Evolutionary conservation across 2,113 vertebrate species (phyloP), one percentile per base, ranked within the genome.

Genomic region (Nansenia antarctica): DNA sequence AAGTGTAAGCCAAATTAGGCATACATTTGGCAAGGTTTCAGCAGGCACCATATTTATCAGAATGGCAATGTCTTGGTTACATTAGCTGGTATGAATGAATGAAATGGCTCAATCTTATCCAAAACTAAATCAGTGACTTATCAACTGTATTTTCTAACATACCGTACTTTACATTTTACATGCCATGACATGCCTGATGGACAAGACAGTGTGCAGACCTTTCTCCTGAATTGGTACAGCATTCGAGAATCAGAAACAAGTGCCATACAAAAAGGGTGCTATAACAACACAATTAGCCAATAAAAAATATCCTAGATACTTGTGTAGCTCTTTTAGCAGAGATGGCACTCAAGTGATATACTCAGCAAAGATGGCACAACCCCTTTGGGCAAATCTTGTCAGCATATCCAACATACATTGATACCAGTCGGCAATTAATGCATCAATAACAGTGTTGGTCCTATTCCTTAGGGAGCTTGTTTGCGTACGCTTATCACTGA

Each of bases 401-500:
- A 72, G 77, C 68, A 75, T 74, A 30, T 62, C 78, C 65, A 63
- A 59, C 59, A 85, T 83, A 82, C 65, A 83, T 79, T 49, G 15
- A 70, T 74, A 76, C 73, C 67, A 76, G 65, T 26, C 59, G 69
- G 54, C 47, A 29, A 47, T 67, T n/a, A n/a, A 45, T 62, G 55
- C 49, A 65, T 80, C 61, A 32, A 32, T 18, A 70, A 64, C 22
- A 14, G 15, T 12, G 37, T 39, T 42, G 3, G 14, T 18, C 39
- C 18, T 18, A 42, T 11, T 42, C 39, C 18, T 42, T 5, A 42
- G 14, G 39, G 12, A 42, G 39, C 3, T 42, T 15, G 39, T 42
- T 11, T 42, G 37, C 18, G 39, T 42, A 15, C 39, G 12, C 12
- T 18, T 11, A 18, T 42, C 39, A n/a, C n/a, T n/a, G n/a, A n/a